Evolutionary conservation across 1,140 invertebrate species (phyloP), one percentile per base, ranked within the genome.

Genomic region (Gryon sp.): DNA sequence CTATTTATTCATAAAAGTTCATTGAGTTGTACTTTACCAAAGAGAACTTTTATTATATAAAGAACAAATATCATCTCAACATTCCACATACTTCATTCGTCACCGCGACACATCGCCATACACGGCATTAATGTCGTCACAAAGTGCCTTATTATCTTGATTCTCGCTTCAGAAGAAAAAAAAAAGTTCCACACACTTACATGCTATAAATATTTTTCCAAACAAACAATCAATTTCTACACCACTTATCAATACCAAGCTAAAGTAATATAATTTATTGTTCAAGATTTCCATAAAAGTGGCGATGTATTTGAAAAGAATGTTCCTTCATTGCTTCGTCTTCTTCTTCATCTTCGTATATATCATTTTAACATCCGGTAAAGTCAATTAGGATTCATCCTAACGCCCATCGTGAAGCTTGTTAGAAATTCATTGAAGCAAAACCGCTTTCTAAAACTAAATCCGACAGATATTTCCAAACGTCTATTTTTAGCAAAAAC

Each of bases 111-210:
- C 50, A 63, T 69, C 50, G 55, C 63, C 63, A 38, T 76, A 69
- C 73, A 63, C 36, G 73, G 57, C 52, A 43, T 63, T 69, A 76
- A 69, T 69, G 50, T 52, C 50, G 60, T 68, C 53, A 66, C 50
- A 40, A 43, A 57, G 43, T 40, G 63, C 52, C n/a, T 57, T 57
- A 68, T 57, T 68, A 68, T 68, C 52, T 66, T 55, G 59, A 63
- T 63, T 63, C 59, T 41, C 20, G 6, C 15, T 1, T 5, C 11
- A 12, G 26, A 32, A 30, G 41, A 55, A 30, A 9, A 32, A 26
- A 24, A 45, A 55, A 48, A 53, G 53, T 52, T 45, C 38, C 48
- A 34, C 28, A 26, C 9, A 3, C 12, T 45, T 32, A 59, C 28
- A 4, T 26, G 45, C 32, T 8, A 6, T 18, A 11, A 11, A 22